A percentile compares a stretch with the other conserved stretches of the same genome.
phyloP scores from a whole-genome alignment of 2,888 invertebrate genomes.

The Caradrina kadenii region DNA sequence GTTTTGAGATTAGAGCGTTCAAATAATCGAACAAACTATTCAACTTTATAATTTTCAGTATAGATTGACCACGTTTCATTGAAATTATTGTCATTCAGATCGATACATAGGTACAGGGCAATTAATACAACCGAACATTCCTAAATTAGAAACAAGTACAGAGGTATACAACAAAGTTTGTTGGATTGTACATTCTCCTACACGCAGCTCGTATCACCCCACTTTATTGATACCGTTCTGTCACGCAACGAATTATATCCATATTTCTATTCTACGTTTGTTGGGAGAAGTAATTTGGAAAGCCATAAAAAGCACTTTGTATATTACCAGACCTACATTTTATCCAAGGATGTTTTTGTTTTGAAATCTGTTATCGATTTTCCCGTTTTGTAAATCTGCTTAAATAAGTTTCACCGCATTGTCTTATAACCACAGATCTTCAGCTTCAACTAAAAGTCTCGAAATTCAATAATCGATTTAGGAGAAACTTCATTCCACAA shows the following conservation, averaged over 20 bases:
- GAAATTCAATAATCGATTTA: slow-evolving; percentile 31
- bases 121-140: slow-evolving; percentile 7
- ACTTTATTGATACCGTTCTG: slow-evolving; percentile 59
- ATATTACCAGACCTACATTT: slow-evolving; percentile 27
- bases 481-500: slow-evolving; percentile 30
- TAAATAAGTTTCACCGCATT: slow-evolving; percentile 1
- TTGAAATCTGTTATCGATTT: slow-evolving; percentile 31
- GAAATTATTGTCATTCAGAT: neutral
- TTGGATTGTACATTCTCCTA: slow-evolving; percentile 51
- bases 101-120: neutral
- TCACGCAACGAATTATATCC: slow-evolving; percentile 59
- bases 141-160: slow-evolving; percentile 33
- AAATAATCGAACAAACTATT: too few species aligned
- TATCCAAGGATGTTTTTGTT: slow-evolving; percentile 29
- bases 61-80: neutral
- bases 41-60: too few species aligned
- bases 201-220: slow-evolving; percentile 57
- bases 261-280: slow-evolving; percentile 59
- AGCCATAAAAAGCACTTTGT: slow-evolving; percentile 51
- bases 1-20: too few species aligned
- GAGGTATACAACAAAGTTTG: slow-evolving; percentile 48
- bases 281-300: slow-evolving; percentile 49
- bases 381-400: neutral
- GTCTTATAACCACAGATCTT: slow-evolving; percentile 1
- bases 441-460: slow-evolving; percentile 12